These are phyloP conservation scores for Zaprionus africanus DNA, from an alignment of 1,140 invertebrate genomes.

Conservation along the genomic window DNA sequence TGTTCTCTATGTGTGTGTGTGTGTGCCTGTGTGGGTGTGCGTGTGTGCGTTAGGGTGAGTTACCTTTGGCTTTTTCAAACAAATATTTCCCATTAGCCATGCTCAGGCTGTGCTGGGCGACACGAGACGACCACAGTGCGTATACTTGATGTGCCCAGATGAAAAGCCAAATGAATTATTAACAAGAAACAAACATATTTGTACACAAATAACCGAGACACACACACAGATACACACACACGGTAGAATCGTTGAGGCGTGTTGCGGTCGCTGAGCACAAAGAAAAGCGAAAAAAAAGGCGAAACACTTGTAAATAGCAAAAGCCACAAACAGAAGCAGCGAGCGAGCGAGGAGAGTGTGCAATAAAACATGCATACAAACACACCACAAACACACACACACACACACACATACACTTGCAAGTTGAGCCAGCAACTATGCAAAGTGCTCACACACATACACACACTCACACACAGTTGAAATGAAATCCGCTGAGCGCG, in stretches of 20 bases:
- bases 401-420: slow-evolving; percentile 11
- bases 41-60: slow-evolving; percentile 51
- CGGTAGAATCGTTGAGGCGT: slow-evolving; percentile 40
- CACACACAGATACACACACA: slow-evolving; percentile 27
- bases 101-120: slow-evolving; percentile 37
- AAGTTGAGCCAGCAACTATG: slow-evolving; percentile 61
- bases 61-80: slow-evolving; percentile 80
- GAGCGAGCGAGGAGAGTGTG: slow-evolving; percentile 62
- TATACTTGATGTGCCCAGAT: slow-evolving; percentile 69
- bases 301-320: slow-evolving; percentile 78
- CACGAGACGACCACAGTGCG: slow-evolving; percentile 60
- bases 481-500: slow-evolving; percentile 79
- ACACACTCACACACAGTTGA: slow-evolving; percentile 38
- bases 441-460: slow-evolving; percentile 54
- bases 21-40: slow-evolving; percentile 10
- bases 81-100: slow-evolving; percentile 79
- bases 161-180: slow-evolving; percentile 69
- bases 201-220: slow-evolving; percentile 56
- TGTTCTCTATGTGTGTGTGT: slow-evolving; percentile 5
- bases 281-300: slow-evolving; percentile 35
- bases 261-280: slow-evolving; percentile 35
- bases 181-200: slow-evolving; percentile 68
- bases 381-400: slow-evolving; percentile 26
- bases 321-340: slow-evolving; percentile 65
- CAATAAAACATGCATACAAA: slow-evolving; percentile 80